phyloP scores from a whole-genome alignment of 2,888 invertebrate genomes.

The Ectemnius lituratus region DNA sequence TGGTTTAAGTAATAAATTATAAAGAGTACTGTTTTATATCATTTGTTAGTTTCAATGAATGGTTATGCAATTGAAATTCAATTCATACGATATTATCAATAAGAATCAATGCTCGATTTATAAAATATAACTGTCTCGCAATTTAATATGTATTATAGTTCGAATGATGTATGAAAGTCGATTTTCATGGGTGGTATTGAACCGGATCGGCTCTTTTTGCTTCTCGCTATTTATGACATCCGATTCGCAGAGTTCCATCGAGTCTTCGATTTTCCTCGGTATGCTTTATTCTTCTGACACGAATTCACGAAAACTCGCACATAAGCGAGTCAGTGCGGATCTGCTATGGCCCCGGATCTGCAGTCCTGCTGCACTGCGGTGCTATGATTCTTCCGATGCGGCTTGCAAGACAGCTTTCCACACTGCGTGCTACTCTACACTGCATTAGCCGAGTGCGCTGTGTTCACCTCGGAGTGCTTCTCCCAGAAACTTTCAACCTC shows the following conservation, averaged over 20 bases:
- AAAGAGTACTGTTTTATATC: too few species aligned
- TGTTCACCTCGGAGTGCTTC: background rate
- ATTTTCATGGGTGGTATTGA: too few species aligned
- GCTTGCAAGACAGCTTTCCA: slow-evolving; percentile 41
- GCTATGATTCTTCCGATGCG: slow-evolving; percentile 66
- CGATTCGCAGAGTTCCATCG: background rate
- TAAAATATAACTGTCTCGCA: too few species aligned
- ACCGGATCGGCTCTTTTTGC: background rate
- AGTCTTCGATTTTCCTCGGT: background rate
- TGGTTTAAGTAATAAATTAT: too few species aligned
- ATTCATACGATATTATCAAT: too few species aligned
- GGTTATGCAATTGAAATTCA: too few species aligned
- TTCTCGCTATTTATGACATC: background rate
- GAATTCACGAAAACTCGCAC: slow-evolving; percentile 3
- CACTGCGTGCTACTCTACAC: slow-evolving; percentile 26
- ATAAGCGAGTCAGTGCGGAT: slow-evolving; percentile 24
- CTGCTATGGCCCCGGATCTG: slow-evolving; percentile 53
- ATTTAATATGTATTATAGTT: too few species aligned
- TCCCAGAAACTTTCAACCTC: slow-evolving; percentile 21
- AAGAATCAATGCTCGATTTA: too few species aligned
- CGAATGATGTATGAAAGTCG: too few species aligned
- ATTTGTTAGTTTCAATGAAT: too few species aligned
- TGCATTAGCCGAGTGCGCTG: slow-evolving; percentile 25
- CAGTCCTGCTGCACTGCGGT: slow-evolving; percentile 68
- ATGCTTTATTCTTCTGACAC: slow-evolving; percentile 17